Conservation (phyloP, 1,140 invertebrate genomes). For the Cydia pomonella region DNA sequence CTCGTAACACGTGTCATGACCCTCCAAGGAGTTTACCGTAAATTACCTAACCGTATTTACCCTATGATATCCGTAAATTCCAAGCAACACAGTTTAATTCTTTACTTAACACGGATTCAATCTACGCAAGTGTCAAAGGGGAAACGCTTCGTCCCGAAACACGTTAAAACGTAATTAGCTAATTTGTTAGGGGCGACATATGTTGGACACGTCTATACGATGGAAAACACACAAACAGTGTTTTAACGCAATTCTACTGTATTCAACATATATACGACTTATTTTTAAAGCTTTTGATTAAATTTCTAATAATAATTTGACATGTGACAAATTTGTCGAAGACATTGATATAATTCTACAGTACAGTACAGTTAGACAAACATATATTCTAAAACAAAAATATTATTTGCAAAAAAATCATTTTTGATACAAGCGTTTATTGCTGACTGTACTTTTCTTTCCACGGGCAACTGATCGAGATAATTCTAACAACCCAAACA, state of each 20-base stretch:
- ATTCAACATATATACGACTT: neutral
- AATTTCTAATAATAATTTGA: too few relatives aligned
- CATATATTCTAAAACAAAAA: too few relatives aligned
- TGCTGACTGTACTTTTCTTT: too few relatives aligned
- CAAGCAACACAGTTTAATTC: neutral
- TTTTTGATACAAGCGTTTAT: too few relatives aligned
- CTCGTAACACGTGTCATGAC: neutral
- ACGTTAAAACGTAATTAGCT: slow-evolving; percentile 25
- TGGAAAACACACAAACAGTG: neutral
- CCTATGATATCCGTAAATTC: neutral
- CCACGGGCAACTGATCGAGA: too few relatives aligned
- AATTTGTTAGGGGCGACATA: slow-evolving; percentile 5
- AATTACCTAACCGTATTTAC: neutral
- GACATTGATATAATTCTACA: too few relatives aligned
- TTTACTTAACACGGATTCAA: slow-evolving; percentile 19
- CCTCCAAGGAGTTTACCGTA: neutral
- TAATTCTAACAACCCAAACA: too few relatives aligned
- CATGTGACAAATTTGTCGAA: too few relatives aligned
- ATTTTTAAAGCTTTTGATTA: neutral
- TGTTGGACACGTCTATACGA: neutral
- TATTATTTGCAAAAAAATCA: too few relatives aligned
- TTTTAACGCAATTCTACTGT: neutral
- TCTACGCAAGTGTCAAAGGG: slow-evolving; percentile 12
- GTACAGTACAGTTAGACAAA: too few relatives aligned
- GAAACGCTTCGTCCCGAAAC: neutral